phyloP scores from a whole-genome alignment of 1,140 invertebrate species.

The Microplitis mediator region DNA sequence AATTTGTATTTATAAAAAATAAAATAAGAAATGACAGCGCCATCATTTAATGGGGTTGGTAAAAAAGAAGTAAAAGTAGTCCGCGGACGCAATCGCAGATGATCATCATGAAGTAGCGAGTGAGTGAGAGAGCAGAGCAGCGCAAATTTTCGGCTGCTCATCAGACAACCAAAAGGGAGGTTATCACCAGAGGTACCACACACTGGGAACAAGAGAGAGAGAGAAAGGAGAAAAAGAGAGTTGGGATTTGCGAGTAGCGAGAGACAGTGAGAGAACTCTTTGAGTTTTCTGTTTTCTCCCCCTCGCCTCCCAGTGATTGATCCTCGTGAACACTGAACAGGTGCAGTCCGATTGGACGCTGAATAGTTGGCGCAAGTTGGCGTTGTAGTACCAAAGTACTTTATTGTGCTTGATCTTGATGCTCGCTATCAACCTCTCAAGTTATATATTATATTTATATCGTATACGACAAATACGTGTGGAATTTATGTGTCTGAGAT shows the following conservation, averaged over 20 bases:
- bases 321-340: slow-evolving; percentile 40
- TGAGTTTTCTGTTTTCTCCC: not conserved
- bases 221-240: no score
- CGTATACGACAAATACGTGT: slow-evolving; percentile 13
- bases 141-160: not conserved
- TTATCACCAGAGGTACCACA: not conserved
- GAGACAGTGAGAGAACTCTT: not conserved
- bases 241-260: no score
- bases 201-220: no score
- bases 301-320: slow-evolving; percentile 34
- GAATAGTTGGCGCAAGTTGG: slow-evolving; percentile 35
- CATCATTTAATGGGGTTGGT: no score
- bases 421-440: no score
- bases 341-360: slow-evolving; percentile 37
- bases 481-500: no score
- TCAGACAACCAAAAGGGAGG: not conserved
- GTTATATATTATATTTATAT: no score
- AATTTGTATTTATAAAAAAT: no score
- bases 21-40: no score
- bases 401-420: not conserved
- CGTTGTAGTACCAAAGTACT: not conserved
- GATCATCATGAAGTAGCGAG: not conserved
- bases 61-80: no score
- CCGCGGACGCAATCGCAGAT: not conserved
- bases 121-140: not conserved